Evolutionary conservation across 2,888 invertebrate genomes (phyloP), one percentile per base, ranked within the genome.

Genomic region (Ornithoptera alexandrae): DNA sequence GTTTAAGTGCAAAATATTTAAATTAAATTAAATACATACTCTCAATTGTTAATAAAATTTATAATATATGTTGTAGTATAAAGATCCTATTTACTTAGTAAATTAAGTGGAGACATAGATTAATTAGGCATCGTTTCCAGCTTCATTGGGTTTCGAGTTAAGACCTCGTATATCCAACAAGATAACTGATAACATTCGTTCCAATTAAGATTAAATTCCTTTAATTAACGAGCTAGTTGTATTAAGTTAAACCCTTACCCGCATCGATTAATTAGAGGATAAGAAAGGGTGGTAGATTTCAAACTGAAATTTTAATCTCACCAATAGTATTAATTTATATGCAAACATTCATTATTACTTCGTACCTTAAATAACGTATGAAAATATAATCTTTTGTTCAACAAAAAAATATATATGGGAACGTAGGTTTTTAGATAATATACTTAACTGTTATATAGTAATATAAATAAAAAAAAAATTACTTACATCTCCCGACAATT

Each of bases 401-500:
- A 30, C 30, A 3, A 30, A 30, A 22, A 30, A 30, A 30, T 30
- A 30, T 30, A 3, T 30, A 30, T 30, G 5, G 30, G 30, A 30
- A 30, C 5, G 5, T 30, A 30, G 30, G 5, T 30, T 30, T 30
- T 30, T 30, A 0, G 3, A 30, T 30, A 30, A 3, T 30, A 30
- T 30, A 30, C 30, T 30, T 30, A 30, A 30, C 30, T 30, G 30
- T 30, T 30, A 3, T 4, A 30, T 30, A 30, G 4, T 30, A 30
- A 30, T 30, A 30, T 30, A 30, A 39, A 10, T 39, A 39, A 10
- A 39, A 39, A 39, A 39, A 39, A 39, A 39, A 22, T 10, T 64
- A 72, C 89, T 89, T 72, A 89, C 89, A 72, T 70, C 77, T 78
- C 73, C 60, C 78, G 70, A 74, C 84, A 69, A 85, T 71, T 84